Evolutionary conservation across 2,113 vertebrate species (phyloP).

Genomic region (Crypturellus undulatus): DNA sequence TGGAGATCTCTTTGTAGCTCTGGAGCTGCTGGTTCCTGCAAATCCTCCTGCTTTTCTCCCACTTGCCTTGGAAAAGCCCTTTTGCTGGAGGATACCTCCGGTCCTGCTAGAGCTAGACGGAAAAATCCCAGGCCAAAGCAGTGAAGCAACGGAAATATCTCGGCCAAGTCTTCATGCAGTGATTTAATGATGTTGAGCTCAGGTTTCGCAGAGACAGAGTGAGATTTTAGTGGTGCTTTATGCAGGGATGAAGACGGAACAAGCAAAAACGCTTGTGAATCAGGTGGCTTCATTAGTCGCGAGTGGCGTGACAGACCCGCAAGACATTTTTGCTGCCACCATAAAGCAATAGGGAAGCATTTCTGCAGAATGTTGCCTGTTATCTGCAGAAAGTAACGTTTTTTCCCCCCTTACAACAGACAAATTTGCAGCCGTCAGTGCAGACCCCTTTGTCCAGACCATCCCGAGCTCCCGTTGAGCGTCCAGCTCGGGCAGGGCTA

Average conservation of each 20-base stretch:
- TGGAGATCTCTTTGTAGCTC: not conserved
- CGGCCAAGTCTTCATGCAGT: not conserved
- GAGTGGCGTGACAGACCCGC: not conserved
- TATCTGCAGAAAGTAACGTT: no score
- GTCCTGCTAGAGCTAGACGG: not conserved
- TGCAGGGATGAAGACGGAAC: not conserved
- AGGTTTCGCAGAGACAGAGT: not conserved
- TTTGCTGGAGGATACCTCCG: not conserved
- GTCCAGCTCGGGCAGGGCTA: not conserved
- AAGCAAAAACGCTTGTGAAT: not conserved
- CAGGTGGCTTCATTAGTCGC: not conserved
- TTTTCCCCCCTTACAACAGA: not conserved
- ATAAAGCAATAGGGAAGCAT: not conserved
- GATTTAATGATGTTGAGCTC: not conserved
- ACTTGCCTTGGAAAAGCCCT: not conserved
- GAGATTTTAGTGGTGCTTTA: not conserved
- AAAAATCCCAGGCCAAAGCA: not conserved
- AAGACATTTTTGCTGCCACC: not conserved
- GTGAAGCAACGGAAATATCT: not conserved
- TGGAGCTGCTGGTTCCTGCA: fast-evolving
- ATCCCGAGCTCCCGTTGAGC: not conserved
- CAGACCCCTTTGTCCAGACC: slow-evolving; percentile 21
- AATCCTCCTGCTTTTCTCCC: fast-evolving
- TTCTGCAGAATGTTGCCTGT: not conserved
- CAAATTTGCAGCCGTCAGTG: slow-evolving; percentile 32